A percentile compares a stretch with the other conserved stretches of the same genome.
phyloP scores from a whole-genome alignment of 2,797 vertebrate species.

The Vireo griseus region DNA sequence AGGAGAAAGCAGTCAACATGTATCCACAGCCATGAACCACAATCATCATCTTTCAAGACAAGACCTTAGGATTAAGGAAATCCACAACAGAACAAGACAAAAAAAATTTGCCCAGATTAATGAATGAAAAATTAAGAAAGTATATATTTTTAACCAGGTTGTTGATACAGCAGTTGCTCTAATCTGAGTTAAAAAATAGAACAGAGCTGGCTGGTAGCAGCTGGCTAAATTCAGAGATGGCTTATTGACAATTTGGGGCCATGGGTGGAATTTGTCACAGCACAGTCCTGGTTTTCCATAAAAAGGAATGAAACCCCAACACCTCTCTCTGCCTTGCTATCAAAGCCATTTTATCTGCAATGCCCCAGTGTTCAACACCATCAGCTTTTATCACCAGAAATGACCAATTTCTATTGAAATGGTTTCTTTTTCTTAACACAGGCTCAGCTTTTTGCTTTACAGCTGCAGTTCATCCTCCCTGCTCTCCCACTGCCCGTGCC shows the following conservation, averaged over 20 bases:
- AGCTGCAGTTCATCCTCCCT: neutral
- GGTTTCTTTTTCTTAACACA: neutral
- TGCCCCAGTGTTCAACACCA: neutral
- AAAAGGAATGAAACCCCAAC: neutral
- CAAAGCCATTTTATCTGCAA: neutral
- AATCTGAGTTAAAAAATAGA: neutral
- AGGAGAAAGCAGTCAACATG: neutral
- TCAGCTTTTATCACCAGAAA: neutral
- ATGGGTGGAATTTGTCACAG: neutral
- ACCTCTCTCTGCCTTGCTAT: neutral
- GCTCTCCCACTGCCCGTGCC: neutral
- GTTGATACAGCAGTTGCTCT: neutral
- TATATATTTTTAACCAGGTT: neutral
- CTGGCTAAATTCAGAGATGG: constrained; percentile 11
- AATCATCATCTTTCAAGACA: neutral
- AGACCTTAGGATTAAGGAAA: neutral
- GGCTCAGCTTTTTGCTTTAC: neutral
- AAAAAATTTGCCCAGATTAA: neutral
- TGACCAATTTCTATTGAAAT: neutral
- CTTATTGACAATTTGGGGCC: neutral
- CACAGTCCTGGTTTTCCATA: neutral
- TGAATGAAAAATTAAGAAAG: neutral
- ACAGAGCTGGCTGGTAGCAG: neutral
- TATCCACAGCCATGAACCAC: neutral
- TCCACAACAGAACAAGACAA: neutral